These are phyloP conservation scores for Rana temporaria DNA, from an alignment of 2,113 vertebrate species.

Conservation along the genomic window DNA sequence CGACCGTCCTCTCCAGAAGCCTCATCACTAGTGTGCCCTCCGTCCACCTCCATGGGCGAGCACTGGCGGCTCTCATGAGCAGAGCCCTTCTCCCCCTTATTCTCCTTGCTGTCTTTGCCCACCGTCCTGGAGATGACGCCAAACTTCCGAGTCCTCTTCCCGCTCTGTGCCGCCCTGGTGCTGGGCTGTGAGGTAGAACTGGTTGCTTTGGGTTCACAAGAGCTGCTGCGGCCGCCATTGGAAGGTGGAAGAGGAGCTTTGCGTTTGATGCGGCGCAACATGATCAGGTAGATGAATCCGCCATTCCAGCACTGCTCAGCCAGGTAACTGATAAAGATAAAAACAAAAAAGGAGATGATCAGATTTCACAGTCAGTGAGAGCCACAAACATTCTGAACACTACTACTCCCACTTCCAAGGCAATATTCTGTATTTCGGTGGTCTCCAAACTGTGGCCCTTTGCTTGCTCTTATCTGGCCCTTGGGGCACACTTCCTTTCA, in stretches of 20 bases:
- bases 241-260: conserved; percentile 88
- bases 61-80: conserved; percentile 71
- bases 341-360: rapidly evolving
- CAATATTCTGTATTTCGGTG: too few relatives aligned
- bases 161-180: conserved; percentile 71
- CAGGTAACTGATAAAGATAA: conserved; percentile 83
- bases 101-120: conserved; percentile 68
- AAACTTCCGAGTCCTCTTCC: conserved; percentile 90
- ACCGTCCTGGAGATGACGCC: conserved; percentile 87
- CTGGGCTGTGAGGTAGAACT: conserved; percentile 66
- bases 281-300: conserved; percentile 94
- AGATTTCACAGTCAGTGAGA: too few relatives aligned
- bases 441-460: too few relatives aligned
- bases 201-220: conserved; percentile 68
- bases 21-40: conserved; percentile 61
- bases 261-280: conserved; percentile 93
- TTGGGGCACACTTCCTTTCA: too few relatives aligned
- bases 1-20: conserved; percentile 63
- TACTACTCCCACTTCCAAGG: too few relatives aligned
- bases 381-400: too few relatives aligned
- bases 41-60: conserved; percentile 70
- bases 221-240: conserved; percentile 72
- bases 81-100: conserved; percentile 55
- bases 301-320: conserved; percentile 98
- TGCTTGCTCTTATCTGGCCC: too few relatives aligned